A percentile compares a stretch with the other conserved stretches of the same genome.
These are phyloP conservation scores for Alligator sinensis DNA, from an alignment of 2,113 vertebrate genomes.

Conservation along the genomic window DNA sequence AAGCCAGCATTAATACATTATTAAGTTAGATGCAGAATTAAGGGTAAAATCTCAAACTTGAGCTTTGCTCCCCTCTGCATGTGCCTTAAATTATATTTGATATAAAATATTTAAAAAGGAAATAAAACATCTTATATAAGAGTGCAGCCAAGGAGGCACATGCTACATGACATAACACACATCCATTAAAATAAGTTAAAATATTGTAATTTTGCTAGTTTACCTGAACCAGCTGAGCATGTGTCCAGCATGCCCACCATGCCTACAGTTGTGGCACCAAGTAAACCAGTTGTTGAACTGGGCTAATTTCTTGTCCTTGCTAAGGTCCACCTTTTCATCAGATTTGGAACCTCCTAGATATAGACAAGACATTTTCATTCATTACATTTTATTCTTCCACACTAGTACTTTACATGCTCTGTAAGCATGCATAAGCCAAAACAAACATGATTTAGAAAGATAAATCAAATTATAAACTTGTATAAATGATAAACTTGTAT, in stretches of 20 bases:
- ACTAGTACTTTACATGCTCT: background rate
- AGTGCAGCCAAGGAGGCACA: background rate
- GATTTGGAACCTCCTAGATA: constrained; percentile 90
- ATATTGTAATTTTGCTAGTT: background rate
- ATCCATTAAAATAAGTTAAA: background rate
- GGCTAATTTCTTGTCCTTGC: constrained; percentile 97
- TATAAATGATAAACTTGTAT: background rate
- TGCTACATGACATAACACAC: background rate
- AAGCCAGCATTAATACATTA: background rate
- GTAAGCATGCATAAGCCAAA: background rate
- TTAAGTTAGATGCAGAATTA: background rate
- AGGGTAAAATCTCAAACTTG: background rate
- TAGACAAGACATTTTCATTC: constrained; percentile 49
- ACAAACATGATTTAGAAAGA: background rate
- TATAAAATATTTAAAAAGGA: background rate
- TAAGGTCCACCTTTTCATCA: constrained; percentile 95
- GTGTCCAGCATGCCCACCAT: constrained; percentile 96
- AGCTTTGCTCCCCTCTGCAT: background rate
- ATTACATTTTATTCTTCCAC: background rate
- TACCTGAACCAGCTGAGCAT: constrained; percentile 99
- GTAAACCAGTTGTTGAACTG: constrained; percentile 99
- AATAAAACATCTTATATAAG: background rate
- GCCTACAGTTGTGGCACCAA: constrained; percentile 99
- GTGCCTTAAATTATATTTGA: background rate
- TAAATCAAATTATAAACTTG: background rate